Conservation (phyloP, 2,113 vertebrate genomes). For the Turnix velox region DNA sequence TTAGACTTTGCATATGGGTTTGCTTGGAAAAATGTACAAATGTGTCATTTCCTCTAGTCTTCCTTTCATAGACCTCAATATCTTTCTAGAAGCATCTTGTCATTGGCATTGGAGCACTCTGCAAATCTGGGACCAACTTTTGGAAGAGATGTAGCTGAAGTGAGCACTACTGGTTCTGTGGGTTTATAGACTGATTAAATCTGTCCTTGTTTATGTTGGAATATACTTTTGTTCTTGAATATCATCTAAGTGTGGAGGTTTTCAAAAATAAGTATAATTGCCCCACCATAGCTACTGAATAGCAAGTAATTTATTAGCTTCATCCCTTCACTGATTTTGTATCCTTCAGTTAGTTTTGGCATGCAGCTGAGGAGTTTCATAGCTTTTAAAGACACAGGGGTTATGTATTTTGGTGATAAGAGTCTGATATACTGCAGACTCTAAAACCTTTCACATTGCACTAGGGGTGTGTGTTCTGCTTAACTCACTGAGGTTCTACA, state of each 20-base stretch:
- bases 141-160: neutral
- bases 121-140: neutral
- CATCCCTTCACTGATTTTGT: neutral
- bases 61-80: neutral
- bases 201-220: neutral
- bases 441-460: neutral
- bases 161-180: neutral
- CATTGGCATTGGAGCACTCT: neutral
- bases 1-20: neutral
- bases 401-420: neutral
- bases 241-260: neutral
- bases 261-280: neutral
- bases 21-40: neutral
- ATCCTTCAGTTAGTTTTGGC: no score
- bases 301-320: neutral
- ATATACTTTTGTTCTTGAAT: neutral
- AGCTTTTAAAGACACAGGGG: neutral
- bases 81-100: neutral
- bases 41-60: neutral
- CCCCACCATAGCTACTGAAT: neutral
- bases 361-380: rapidly evolving
- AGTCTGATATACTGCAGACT: neutral
- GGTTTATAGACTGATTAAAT: neutral
- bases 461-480: neutral
- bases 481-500: neutral